These are phyloP conservation scores for Selenia dentaria DNA, from an alignment of 2,888 invertebrate genomes.

Conservation along the genomic window DNA sequence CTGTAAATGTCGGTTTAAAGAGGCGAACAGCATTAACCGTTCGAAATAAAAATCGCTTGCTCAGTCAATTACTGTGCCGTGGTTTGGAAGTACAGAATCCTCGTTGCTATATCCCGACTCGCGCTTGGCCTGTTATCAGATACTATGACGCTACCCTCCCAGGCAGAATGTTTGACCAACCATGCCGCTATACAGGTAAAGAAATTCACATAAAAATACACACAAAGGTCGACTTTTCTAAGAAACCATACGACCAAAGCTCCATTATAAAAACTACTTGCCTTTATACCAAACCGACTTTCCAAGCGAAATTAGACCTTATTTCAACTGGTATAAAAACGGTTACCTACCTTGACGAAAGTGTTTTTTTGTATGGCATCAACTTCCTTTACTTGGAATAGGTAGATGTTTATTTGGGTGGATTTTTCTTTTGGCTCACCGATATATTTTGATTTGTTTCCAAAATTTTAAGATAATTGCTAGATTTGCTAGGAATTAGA, in stretches of 20 bases:
- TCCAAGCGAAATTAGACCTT: constrained; percentile 26
- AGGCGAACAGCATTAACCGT: too few relatives aligned
- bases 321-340: background rate
- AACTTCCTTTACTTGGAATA: constrained; percentile 2
- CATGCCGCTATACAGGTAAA: constrained; percentile 51
- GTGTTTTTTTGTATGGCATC: constrained; percentile 5
- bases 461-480: too few relatives aligned
- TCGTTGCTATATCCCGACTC: too few relatives aligned
- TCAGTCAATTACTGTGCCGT: too few relatives aligned
- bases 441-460: background rate
- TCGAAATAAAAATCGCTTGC: too few relatives aligned
- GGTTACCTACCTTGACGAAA: constrained; percentile 6
- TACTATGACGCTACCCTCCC: too few relatives aligned
- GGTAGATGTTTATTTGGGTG: background rate
- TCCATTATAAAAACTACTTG: constrained; percentile 26
- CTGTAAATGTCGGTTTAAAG: too few relatives aligned
- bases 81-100: too few relatives aligned
- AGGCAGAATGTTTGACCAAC: constrained; percentile 13
- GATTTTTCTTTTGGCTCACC: too few relatives aligned
- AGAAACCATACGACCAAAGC: constrained; percentile 50
- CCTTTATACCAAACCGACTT: constrained; percentile 22
- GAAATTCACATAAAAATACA: constrained; percentile 49
- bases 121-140: too few relatives aligned
- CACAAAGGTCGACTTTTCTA: constrained; percentile 58
- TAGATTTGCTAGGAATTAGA: too few relatives aligned